Evolutionary conservation across 2,888 invertebrate species (phyloP).

Genomic region (Phasia obesa): DNA sequence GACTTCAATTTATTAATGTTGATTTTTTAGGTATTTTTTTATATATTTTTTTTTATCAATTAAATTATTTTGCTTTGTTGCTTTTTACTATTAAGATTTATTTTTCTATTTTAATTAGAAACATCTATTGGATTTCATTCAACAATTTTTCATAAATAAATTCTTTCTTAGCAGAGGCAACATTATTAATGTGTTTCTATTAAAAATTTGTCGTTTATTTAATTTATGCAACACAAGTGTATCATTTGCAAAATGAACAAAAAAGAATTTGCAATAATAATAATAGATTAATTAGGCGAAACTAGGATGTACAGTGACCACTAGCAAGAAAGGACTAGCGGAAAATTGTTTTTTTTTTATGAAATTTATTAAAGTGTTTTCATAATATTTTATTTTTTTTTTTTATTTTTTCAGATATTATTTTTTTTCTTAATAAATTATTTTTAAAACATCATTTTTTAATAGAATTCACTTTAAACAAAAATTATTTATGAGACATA

Average conservation of each 20-base stretch:
- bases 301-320: conserved; percentile 6
- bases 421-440: too few species aligned
- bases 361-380: too few species aligned
- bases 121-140: conserved; percentile 62
- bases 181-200: conserved; percentile 44
- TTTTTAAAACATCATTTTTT: background rate
- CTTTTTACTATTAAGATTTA: too few species aligned
- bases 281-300: background rate
- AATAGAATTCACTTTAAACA: background rate
- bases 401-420: too few species aligned
- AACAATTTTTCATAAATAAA: conserved; percentile 34
- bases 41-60: background rate
- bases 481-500: conserved; percentile 24
- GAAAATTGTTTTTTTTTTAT: background rate
- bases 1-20: too few species aligned
- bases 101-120: conserved; percentile 50
- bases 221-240: conserved; percentile 60
- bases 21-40: too few species aligned
- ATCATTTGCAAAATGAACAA: conserved; percentile 7
- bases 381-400: too few species aligned
- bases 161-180: background rate
- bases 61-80: conserved; percentile 7
- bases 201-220: conserved; percentile 32
- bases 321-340: background rate
- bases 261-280: background rate